These are phyloP conservation scores for Neoaliturus tenellus DNA, from an alignment of 2,888 invertebrate genomes.

Conservation along the genomic window DNA sequence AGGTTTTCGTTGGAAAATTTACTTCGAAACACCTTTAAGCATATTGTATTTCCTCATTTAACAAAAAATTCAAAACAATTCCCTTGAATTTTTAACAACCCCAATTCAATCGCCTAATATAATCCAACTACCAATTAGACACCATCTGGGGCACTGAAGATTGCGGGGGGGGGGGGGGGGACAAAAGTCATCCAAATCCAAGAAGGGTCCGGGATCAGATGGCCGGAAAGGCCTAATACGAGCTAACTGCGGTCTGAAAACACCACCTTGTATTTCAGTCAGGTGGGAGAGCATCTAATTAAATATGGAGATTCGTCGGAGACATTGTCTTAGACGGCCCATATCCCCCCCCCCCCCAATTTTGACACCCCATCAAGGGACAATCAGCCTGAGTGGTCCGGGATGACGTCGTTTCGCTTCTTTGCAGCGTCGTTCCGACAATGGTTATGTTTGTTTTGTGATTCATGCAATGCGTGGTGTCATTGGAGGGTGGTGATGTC, in stretches of 20 bases:
- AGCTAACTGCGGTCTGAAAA: background rate
- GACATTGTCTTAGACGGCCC: slow-evolving; percentile 16
- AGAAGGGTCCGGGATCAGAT: slow-evolving; percentile 21
- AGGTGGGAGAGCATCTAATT: slow-evolving; percentile 40
- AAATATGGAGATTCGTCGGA: slow-evolving; percentile 40
- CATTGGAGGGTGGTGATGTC: no score
- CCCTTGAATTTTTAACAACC: no score
- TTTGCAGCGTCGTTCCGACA: background rate
- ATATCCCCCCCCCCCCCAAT: slow-evolving; percentile 9
- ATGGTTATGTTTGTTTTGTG: slow-evolving; percentile 7
- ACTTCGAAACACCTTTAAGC: no score
- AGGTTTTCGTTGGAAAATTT: no score
- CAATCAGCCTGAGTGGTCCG: slow-evolving; percentile 32
- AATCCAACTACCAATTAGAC: slow-evolving; percentile 29
- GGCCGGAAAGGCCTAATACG: slow-evolving; percentile 26
- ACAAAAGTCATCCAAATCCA: slow-evolving; percentile 1
- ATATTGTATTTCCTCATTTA: no score
- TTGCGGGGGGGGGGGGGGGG: background rate
- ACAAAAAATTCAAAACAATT: no score
- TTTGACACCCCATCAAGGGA: slow-evolving; percentile 36
- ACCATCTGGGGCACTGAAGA: background rate
- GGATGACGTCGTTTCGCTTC: background rate
- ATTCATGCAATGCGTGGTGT: background rate
- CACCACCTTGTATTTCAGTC: slow-evolving; percentile 12
- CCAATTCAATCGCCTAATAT: background rate